Evolutionary conservation across 2,113 vertebrate species (phyloP).

Genomic region (Gallinago undulata): DNA sequence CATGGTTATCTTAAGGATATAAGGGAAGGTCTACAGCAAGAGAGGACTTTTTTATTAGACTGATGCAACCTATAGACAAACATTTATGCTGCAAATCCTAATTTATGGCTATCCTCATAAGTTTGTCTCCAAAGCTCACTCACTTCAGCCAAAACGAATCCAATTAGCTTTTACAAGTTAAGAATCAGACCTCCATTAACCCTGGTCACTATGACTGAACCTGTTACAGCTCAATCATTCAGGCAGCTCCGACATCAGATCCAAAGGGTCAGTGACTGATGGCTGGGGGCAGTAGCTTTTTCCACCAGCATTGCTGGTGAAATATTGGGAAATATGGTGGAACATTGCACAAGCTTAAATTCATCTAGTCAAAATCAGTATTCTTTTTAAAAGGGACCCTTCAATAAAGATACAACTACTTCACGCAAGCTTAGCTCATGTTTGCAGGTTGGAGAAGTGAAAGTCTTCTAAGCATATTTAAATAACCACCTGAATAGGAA

Average conservation of each 20-base stretch:
- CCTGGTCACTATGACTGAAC: background rate
- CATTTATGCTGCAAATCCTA: background rate
- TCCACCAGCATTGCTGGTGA: background rate
- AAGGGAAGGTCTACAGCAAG: background rate
- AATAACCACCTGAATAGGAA: background rate
- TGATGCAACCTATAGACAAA: background rate
- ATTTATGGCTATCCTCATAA: background rate
- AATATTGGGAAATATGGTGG: fast-evolving
- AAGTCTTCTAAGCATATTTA: background rate
- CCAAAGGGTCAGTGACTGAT: background rate
- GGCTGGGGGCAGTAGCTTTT: background rate
- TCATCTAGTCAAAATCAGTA: background rate
- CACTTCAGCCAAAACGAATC: background rate
- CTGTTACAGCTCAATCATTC: background rate
- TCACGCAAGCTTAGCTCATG: background rate
- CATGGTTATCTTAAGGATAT: background rate
- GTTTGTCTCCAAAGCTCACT: background rate
- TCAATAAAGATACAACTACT: background rate
- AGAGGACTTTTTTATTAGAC: background rate
- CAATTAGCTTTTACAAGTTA: background rate
- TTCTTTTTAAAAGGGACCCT: background rate
- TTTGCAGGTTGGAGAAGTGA: background rate
- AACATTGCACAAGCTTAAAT: background rate
- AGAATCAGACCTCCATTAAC: slow-evolving; percentile 1
- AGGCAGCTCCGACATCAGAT: background rate